phyloP scores from a whole-genome alignment of 2,797 vertebrate genomes.

The Poecile montanus region DNA sequence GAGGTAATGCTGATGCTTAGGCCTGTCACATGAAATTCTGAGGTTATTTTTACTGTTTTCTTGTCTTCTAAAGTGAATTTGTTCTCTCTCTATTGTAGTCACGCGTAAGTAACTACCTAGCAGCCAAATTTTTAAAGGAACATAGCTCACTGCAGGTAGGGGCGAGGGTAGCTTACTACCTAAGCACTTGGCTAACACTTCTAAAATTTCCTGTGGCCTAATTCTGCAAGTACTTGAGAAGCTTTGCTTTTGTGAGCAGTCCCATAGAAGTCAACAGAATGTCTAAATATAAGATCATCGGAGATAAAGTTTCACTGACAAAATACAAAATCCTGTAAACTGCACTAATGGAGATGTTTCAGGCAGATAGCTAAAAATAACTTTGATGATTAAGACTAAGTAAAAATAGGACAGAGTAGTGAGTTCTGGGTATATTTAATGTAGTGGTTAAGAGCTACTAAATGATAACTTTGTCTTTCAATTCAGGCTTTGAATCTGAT shows the following conservation, averaged over 20 bases:
- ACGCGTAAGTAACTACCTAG: neutral
- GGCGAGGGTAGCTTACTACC: neutral
- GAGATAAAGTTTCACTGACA: neutral
- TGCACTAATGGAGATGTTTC: neutral
- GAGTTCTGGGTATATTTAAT: neutral
- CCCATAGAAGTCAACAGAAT: neutral
- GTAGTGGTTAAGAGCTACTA: neutral
- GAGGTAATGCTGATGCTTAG: neutral
- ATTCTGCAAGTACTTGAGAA: neutral
- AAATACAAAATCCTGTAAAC: neutral
- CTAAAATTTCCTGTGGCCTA: neutral
- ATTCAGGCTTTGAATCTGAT: neutral
- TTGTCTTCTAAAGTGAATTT: neutral
- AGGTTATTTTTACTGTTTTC: neutral
- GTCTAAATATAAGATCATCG: neutral
- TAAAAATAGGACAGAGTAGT: neutral
- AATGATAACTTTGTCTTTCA: neutral
- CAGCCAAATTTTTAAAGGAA: neutral
- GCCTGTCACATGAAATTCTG: neutral
- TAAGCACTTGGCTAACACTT: neutral
- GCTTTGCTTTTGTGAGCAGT: slow-evolving; percentile 1
- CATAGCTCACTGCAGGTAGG: neutral
- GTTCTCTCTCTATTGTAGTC: neutral
- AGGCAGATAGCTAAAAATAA: neutral
- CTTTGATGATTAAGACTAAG: neutral